A percentile compares a stretch with the other conserved stretches of the same genome.
Conservation (phyloP, 2,797 vertebrate species). For the Sciurus carolinensis region DNA sequence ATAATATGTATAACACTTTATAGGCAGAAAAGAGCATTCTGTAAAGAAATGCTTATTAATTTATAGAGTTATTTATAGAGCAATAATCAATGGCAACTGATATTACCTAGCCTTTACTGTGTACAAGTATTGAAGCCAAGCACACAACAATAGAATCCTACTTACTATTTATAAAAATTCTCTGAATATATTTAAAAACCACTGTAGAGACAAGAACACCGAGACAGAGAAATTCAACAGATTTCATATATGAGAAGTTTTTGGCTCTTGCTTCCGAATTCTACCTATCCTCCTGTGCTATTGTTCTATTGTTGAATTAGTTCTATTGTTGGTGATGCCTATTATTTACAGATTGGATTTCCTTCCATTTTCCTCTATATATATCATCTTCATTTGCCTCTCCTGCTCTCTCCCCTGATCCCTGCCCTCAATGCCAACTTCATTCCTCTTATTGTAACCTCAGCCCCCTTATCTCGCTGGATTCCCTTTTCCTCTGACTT, state of each 20-base stretch:
- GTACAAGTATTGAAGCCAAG: neutral
- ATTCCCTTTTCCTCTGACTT: neutral
- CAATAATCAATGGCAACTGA: neutral
- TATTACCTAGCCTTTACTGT: neutral
- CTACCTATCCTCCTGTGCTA: neutral
- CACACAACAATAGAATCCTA: neutral
- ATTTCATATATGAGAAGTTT: neutral
- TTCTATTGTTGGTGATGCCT: neutral
- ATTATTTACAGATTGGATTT: neutral
- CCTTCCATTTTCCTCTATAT: neutral
- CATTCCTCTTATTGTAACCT: neutral
- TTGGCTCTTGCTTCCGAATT: neutral
- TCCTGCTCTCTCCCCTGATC: neutral
- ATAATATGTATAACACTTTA: constrained; percentile 28
- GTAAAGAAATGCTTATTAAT: constrained; percentile 29
- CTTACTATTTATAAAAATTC: neutral
- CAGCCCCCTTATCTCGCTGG: constrained; percentile 4
- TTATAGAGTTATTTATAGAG: neutral
- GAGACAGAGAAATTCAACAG: neutral
- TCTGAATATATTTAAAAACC: neutral
- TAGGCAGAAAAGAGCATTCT: neutral
- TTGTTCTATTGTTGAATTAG: neutral
- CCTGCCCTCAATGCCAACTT: neutral
- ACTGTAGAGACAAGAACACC: neutral
- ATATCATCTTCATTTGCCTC: neutral